Percentiles rank a stretch among this genome's conserved stretches.
These are phyloP conservation scores for Lepus timidus DNA, from an alignment of 2,113 vertebrate genomes.

Conservation along the genomic window DNA sequence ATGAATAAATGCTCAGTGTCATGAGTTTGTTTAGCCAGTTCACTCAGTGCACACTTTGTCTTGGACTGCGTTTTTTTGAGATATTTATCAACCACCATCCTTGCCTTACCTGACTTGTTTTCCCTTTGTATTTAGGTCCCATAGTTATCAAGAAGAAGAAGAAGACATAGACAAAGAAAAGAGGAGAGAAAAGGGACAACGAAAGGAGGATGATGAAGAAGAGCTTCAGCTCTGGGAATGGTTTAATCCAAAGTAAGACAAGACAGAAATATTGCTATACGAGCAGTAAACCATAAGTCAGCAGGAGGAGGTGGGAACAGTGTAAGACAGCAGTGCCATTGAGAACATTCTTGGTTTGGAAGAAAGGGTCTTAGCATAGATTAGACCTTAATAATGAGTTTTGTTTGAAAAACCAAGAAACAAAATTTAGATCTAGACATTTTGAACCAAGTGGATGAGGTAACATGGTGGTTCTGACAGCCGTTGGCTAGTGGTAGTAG, in stretches of 20 bases:
- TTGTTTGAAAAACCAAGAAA: not conserved
- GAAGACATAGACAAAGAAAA: not conserved
- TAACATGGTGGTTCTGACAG: not conserved
- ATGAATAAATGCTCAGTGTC: fast-evolving
- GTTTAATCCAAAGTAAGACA: constrained; percentile 78
- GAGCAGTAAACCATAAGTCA: not conserved
- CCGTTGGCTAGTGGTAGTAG: not conserved
- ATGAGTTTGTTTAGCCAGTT: not conserved
- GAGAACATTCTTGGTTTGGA: not conserved
- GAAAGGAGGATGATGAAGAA: not conserved
- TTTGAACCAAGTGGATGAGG: not conserved
- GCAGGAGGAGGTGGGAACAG: not conserved
- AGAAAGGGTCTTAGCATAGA: not conserved
- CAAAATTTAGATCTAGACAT: not conserved
- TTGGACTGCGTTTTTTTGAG: not conserved
- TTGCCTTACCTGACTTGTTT: constrained; percentile 3
- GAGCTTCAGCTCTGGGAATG: constrained; percentile 62
- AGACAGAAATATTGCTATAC: fast-evolving
- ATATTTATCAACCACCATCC: fast-evolving
- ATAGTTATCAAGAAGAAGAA: constrained; percentile 47
- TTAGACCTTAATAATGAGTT: not conserved
- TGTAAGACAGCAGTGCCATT: fast-evolving
- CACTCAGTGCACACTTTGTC: fast-evolving
- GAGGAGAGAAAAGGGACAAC: not conserved
- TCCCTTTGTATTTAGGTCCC: constrained; percentile 52